Conservation (phyloP, 2,797 vertebrate genomes). For the Darevskia nairensis region DNA sequence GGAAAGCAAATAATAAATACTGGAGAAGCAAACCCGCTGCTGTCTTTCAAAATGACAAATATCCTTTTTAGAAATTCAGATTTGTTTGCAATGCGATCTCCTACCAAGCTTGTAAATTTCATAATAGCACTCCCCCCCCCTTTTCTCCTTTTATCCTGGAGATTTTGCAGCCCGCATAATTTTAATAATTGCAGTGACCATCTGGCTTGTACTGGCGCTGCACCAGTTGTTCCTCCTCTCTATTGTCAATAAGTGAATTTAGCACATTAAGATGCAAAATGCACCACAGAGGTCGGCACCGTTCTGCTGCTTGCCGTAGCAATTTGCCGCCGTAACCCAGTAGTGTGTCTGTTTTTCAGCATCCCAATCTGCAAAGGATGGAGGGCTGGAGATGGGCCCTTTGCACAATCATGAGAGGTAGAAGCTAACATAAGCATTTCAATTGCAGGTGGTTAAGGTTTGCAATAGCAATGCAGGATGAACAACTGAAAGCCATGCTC, state of each 20-base stretch:
- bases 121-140: constrained; percentile 31
- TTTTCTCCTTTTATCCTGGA: background rate
- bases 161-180: constrained; percentile 43
- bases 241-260: constrained; percentile 54
- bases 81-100: background rate
- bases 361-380: constrained; percentile 24
- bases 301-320: constrained; percentile 24
- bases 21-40: background rate
- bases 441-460: background rate
- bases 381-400: constrained; percentile 34
- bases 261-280: constrained; percentile 46
- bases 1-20: constrained; percentile 45
- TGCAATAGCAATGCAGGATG: background rate
- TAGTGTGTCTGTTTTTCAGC: constrained; percentile 35
- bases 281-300: constrained; percentile 44
- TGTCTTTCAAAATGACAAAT: constrained; percentile 29
- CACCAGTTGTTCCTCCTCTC: constrained; percentile 41
- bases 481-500: background rate
- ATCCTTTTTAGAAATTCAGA: background rate
- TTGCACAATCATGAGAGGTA: constrained; percentile 9
- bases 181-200: constrained; percentile 64
- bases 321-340: constrained; percentile 44
- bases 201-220: constrained; percentile 59
- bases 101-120: constrained; percentile 25
- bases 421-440: background rate